phyloP scores from a whole-genome alignment of 1,140 invertebrate species.

The Drosophila ohnishii region DNA sequence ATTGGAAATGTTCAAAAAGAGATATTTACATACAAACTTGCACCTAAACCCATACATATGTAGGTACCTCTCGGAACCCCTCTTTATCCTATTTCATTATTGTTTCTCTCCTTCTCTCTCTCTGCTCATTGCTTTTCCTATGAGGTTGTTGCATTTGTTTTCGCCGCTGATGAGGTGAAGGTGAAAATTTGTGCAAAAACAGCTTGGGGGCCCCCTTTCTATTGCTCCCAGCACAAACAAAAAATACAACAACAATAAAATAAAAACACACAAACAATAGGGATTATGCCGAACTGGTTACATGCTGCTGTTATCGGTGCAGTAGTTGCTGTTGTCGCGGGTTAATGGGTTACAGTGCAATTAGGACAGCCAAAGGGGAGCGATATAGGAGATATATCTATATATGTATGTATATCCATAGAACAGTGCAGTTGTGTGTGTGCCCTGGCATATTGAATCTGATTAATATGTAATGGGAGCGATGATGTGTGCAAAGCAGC shows the following conservation, averaged over 20 bases:
- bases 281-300: constrained; percentile 45
- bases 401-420: too few species aligned
- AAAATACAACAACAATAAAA: constrained; percentile 1
- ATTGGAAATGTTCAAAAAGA: neutral
- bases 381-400: neutral
- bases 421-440: neutral
- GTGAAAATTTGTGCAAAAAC: constrained; percentile 67
- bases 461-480: constrained; percentile 52
- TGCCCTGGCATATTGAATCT: constrained; percentile 37
- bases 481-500: constrained; percentile 12
- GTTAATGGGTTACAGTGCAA: constrained; percentile 80
- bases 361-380: constrained; percentile 64
- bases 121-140: constrained; percentile 23
- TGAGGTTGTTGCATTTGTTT: constrained; percentile 41
- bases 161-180: constrained; percentile 65
- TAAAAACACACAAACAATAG: constrained; percentile 43
- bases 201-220: constrained; percentile 44
- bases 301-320: constrained; percentile 25
- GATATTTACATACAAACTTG: constrained; percentile 8
- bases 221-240: constrained; percentile 5
- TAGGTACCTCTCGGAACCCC: constrained; percentile 6
- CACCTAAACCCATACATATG: constrained; percentile 26
- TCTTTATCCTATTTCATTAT: constrained; percentile 28
- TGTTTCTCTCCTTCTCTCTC: constrained; percentile 28
- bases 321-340: constrained; percentile 32